Evolutionary conservation across 1,140 invertebrate species (phyloP).

Genomic region (Drosophila micromelanica): DNA sequence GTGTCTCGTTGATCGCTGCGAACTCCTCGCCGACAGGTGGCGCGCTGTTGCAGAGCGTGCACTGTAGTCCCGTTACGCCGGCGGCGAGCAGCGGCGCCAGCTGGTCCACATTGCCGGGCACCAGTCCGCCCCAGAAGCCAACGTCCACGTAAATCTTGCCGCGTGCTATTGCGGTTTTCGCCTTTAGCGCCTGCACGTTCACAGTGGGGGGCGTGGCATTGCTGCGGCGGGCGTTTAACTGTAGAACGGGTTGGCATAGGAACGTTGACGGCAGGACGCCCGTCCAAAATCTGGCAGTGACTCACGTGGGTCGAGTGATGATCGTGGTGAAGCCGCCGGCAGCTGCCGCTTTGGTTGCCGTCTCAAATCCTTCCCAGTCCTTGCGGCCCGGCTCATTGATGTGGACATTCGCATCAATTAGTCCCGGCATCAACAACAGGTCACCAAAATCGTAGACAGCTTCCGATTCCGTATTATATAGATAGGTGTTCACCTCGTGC

Average conservation of each 20-base stretch:
- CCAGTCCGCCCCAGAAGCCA: slow-evolving; percentile 90
- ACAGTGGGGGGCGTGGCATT: slow-evolving; percentile 90
- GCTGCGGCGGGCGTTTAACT: slow-evolving; percentile 79
- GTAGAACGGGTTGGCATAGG: slow-evolving; percentile 6
- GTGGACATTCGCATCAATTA: slow-evolving; percentile 95
- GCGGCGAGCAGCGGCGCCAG: slow-evolving; percentile 86
- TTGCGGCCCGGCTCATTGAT: slow-evolving; percentile 93
- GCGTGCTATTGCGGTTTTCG: slow-evolving; percentile 86
- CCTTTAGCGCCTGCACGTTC: slow-evolving; percentile 86
- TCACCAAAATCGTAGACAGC: slow-evolving; percentile 87
- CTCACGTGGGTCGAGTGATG: slow-evolving; percentile 90
- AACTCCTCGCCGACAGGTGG: slow-evolving; percentile 65
- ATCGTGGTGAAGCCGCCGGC: slow-evolving; percentile 90
- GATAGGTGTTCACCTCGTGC: slow-evolving; percentile 76
- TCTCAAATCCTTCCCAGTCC: slow-evolving; percentile 89
- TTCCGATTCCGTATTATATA: slow-evolving; percentile 78
- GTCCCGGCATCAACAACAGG: slow-evolving; percentile 89
- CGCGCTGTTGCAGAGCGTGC: slow-evolving; percentile 88
- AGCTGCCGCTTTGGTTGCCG: slow-evolving; percentile 89
- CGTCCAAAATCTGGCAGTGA: background rate
- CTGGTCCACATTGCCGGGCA: slow-evolving; percentile 86
- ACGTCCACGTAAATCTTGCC: slow-evolving; percentile 89
- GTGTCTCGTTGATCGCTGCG: slow-evolving; percentile 85
- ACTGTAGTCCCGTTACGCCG: slow-evolving; percentile 91
- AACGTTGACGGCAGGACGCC: background rate